phyloP scores from a whole-genome alignment of 2,113 vertebrate species.

The Ondatra zibethicus region DNA sequence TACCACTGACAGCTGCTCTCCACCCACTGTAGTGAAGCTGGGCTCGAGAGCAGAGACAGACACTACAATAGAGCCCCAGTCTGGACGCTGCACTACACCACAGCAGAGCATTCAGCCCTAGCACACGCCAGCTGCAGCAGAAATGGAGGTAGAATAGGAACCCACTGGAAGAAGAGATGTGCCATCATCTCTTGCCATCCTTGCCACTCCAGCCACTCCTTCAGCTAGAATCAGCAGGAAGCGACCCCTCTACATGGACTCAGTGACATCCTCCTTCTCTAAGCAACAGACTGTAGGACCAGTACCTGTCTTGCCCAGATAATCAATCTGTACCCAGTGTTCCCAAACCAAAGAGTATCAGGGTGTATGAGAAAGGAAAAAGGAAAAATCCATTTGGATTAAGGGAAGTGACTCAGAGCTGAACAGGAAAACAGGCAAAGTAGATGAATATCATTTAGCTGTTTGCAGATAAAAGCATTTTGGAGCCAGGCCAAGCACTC shows the following conservation, averaged over 20 bases:
- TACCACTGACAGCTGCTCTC: background rate
- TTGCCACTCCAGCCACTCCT: background rate
- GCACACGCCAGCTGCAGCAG: background rate
- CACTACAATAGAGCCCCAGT: background rate
- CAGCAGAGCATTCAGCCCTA: background rate
- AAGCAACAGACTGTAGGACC: slow-evolving; percentile 32
- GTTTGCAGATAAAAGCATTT: slow-evolving; percentile 64
- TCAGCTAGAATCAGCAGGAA: background rate
- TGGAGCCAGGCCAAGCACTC: background rate
- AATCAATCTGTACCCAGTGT: slow-evolving; percentile 6
- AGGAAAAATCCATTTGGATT: slow-evolving; percentile 54
- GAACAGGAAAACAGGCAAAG: slow-evolving; percentile 76
- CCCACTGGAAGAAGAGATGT: background rate
- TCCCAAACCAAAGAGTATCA: slow-evolving; percentile 47
- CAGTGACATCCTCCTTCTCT: slow-evolving; percentile 42
- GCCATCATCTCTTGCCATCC: background rate
- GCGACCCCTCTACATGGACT: background rate
- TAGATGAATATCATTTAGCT: slow-evolving; percentile 76
- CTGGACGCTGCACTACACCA: background rate
- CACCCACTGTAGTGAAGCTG: background rate
- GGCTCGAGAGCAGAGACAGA: background rate
- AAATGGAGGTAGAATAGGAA: background rate
- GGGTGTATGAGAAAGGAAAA: slow-evolving; percentile 27
- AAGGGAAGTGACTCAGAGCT: slow-evolving; percentile 80
- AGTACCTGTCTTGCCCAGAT: slow-evolving; percentile 64